These are phyloP conservation scores for Standfussiana lucernea DNA, from an alignment of 2,888 invertebrate genomes.

Conservation along the genomic window DNA sequence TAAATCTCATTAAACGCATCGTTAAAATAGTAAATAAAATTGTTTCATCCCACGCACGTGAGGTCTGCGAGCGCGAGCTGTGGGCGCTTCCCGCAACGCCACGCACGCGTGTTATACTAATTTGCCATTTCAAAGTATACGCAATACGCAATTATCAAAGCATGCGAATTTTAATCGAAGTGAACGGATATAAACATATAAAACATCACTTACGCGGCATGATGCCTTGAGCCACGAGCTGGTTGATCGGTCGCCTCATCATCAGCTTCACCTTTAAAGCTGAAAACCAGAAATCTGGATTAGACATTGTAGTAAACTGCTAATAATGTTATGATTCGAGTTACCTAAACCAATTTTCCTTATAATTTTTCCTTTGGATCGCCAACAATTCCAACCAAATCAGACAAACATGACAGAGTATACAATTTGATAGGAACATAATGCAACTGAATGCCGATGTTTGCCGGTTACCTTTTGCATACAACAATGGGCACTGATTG, in stretches of 20 bases:
- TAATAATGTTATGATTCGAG: slow-evolving; percentile 32
- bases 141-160: slow-evolving; percentile 23
- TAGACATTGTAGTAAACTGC: slow-evolving; percentile 39
- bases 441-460: slow-evolving; percentile 66
- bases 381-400: slow-evolving; percentile 40
- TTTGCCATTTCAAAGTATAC: slow-evolving; percentile 35
- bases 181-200: background rate
- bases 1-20: slow-evolving; percentile 79
- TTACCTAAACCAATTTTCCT: slow-evolving; percentile 58
- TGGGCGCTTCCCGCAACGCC: slow-evolving; percentile 40
- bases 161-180: slow-evolving; percentile 17
- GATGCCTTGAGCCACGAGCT: slow-evolving; percentile 99
- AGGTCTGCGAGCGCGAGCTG: slow-evolving; percentile 26
- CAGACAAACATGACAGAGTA: slow-evolving; percentile 36
- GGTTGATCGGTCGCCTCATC: slow-evolving; percentile 98
- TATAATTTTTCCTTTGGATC: slow-evolving; percentile 58
- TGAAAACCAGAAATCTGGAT: slow-evolving; percentile 89
- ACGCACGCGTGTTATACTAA: slow-evolving; percentile 36
- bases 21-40: slow-evolving; percentile 84
- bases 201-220: slow-evolving; percentile 97
- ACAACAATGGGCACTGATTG: slow-evolving; percentile 81
- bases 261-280: slow-evolving; percentile 99
- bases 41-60: slow-evolving; percentile 80
- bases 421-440: slow-evolving; percentile 57
- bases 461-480: slow-evolving; percentile 77